Evolutionary conservation across 2,113 vertebrate genomes (phyloP).

Genomic region (Phylloscopus trochiloides): DNA sequence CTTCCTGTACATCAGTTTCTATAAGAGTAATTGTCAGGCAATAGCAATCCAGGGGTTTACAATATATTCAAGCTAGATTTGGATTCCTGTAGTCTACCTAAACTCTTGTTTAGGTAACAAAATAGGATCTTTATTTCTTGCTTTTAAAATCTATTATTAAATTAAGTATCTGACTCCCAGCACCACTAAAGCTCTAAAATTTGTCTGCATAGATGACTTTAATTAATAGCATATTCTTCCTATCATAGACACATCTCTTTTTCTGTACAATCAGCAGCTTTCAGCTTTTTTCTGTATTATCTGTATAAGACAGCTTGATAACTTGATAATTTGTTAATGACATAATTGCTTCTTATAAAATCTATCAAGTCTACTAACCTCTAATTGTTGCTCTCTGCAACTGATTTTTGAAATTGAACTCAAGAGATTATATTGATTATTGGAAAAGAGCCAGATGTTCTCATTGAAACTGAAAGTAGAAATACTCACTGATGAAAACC

Average conservation of each 20-base stretch:
- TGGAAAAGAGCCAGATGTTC: slow-evolving; percentile 19
- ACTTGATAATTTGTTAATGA: slow-evolving; percentile 69
- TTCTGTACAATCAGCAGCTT: slow-evolving; percentile 22
- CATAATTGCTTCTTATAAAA: slow-evolving; percentile 66
- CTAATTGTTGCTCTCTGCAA: slow-evolving; percentile 56
- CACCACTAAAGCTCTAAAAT: not conserved
- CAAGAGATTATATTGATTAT: slow-evolving; percentile 42
- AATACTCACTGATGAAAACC: not conserved
- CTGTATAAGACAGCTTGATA: slow-evolving; percentile 45
- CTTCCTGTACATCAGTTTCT: not conserved
- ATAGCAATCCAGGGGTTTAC: not conserved
- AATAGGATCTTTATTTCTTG: not conserved
- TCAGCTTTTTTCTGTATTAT: slow-evolving; percentile 33
- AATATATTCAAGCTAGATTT: not conserved
- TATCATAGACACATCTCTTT: not conserved
- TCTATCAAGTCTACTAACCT: slow-evolving; percentile 39
- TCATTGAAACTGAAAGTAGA: not conserved
- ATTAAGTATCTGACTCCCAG: not conserved
- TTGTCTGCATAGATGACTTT: slow-evolving; percentile 19
- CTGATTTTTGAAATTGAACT: slow-evolving; percentile 40
- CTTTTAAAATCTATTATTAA: not conserved
- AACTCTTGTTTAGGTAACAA: not conserved
- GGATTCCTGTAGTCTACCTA: not conserved
- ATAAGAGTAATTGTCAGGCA: not conserved
- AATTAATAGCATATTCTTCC: slow-evolving; percentile 27